phyloP scores from a whole-genome alignment of 2,888 invertebrate species.

The Mycogona germanica region DNA sequence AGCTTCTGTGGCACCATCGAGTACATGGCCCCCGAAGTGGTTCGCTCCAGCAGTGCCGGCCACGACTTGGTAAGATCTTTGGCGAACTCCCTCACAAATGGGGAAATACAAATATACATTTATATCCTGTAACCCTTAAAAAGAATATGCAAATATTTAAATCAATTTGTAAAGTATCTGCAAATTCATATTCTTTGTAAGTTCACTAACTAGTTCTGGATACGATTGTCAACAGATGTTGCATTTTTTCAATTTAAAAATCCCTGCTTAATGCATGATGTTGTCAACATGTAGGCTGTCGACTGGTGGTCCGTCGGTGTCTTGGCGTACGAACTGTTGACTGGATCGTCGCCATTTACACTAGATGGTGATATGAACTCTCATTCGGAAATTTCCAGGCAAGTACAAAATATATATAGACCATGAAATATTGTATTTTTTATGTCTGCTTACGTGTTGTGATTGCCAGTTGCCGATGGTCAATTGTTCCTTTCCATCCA shows the following conservation, averaged over 20 bases:
- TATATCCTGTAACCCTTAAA: too few species aligned
- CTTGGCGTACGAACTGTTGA: conserved; percentile 86
- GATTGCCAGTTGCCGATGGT: neutral
- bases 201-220: too few species aligned
- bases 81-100: neutral
- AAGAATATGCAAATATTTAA: too few species aligned
- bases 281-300: conserved; percentile 59
- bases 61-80: conserved; percentile 48
- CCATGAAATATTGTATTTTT: neutral
- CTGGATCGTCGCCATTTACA: conserved; percentile 95
- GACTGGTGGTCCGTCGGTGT: conserved; percentile 99
- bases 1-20: conserved; percentile 98
- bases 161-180: too few species aligned
- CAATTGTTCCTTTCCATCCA: conserved; percentile 4
- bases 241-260: neutral
- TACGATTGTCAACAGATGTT: neutral
- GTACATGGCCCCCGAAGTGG: conserved; percentile 88
- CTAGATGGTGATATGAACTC: conserved; percentile 88
- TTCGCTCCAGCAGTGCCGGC: conserved; percentile 69
- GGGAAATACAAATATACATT: neutral
- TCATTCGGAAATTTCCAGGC: conserved; percentile 84
- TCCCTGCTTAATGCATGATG: neutral
- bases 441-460: neutral
- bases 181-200: too few species aligned
- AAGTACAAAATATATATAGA: conserved; percentile 19